Percentiles rank a stretch among this genome's conserved stretches.
These are phyloP conservation scores for Heliconius ethilla DNA, from an alignment of 2,888 invertebrate genomes.

Conservation along the genomic window DNA sequence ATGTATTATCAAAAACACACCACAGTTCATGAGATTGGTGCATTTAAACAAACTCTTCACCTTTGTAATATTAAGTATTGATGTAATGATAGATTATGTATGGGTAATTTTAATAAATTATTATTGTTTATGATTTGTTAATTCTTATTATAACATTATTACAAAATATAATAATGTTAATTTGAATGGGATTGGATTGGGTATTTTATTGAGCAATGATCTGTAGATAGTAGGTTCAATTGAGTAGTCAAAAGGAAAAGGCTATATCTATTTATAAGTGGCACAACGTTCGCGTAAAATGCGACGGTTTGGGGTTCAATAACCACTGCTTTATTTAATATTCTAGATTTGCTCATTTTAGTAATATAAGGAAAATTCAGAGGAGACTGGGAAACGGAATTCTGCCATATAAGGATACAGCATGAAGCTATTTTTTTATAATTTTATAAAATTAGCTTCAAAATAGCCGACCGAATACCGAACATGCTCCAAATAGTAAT, in stretches of 20 bases:
- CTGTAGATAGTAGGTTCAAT: no score
- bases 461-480: slow-evolving; percentile 14
- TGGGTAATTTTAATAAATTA: slow-evolving; percentile 10
- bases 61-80: background rate
- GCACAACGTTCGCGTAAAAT: background rate
- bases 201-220: no score
- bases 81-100: slow-evolving; percentile 3
- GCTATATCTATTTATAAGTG: background rate
- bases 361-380: background rate
- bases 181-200: no score
- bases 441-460: slow-evolving; percentile 1
- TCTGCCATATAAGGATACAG: no score
- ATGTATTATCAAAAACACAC: no score
- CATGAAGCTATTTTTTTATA: background rate
- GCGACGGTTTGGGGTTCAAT: background rate
- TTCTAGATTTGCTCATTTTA: background rate
- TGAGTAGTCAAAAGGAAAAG: no score
- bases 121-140: background rate
- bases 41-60: background rate
- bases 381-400: background rate
- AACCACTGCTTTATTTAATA: background rate
- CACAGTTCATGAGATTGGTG: background rate
- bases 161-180: background rate
- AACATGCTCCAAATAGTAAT: slow-evolving; percentile 41
- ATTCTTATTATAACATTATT: background rate